Evolutionary conservation across 2,888 invertebrate species (phyloP).

Genomic region (Caenorhabditis wallacei): DNA sequence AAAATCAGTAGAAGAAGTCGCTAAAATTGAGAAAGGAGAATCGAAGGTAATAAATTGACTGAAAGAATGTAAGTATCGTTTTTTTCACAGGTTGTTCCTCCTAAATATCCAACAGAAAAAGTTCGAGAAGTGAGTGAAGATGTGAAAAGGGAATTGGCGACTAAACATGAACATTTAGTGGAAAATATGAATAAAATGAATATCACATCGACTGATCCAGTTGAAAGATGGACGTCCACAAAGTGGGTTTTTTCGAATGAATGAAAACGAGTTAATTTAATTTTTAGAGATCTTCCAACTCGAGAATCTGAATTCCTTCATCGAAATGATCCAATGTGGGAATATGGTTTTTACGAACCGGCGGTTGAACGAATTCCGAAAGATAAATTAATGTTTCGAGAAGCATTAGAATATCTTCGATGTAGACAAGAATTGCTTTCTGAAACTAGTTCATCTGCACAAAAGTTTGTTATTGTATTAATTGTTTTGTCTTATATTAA

Average conservation of each 20-base stretch:
- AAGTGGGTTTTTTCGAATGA: constrained; percentile 54
- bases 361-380: constrained; percentile 76
- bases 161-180: constrained; percentile 74
- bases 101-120: constrained; percentile 78
- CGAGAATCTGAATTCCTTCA: constrained; percentile 75
- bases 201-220: constrained; percentile 78
- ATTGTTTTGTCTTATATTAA: no score
- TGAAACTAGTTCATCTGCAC: constrained; percentile 47
- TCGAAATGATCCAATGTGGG: constrained; percentile 77
- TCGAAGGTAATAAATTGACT: constrained; percentile 48
- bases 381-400: constrained; percentile 78
- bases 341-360: constrained; percentile 81
- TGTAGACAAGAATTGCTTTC: constrained; percentile 70
- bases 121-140: constrained; percentile 69
- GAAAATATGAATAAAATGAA: constrained; percentile 78
- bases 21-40: constrained; percentile 69
- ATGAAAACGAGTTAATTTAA: neutral
- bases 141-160: constrained; percentile 70
- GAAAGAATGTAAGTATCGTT: no score
- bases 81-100: constrained; percentile 67
- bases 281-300: constrained; percentile 74
- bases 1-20: constrained; percentile 71
- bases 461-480: constrained; percentile 21
- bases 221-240: constrained; percentile 72
- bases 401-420: constrained; percentile 79